These are phyloP conservation scores for Acronicta aceris DNA, from an alignment of 2,888 invertebrate genomes.

Conservation along the genomic window DNA sequence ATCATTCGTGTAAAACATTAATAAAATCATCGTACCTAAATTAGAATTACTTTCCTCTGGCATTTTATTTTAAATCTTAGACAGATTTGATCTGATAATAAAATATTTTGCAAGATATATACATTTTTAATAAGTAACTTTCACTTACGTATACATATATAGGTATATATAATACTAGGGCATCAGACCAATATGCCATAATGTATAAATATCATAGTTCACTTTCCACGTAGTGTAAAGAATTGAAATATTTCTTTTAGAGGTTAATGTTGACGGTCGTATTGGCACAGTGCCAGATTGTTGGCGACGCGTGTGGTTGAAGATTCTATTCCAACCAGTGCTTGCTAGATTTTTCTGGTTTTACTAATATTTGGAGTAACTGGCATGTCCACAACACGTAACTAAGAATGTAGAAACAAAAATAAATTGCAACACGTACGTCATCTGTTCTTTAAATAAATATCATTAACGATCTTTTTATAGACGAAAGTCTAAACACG, in stretches of 20 bases:
- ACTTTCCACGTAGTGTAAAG: constrained; percentile 50
- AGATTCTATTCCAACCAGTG: constrained; percentile 60
- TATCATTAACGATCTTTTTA: constrained; percentile 4
- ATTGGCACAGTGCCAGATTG: constrained; percentile 64
- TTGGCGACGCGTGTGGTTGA: constrained; percentile 61
- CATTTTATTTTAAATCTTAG: no score
- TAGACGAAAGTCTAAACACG: neutral
- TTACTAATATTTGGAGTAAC: constrained; percentile 24
- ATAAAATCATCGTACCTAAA: no score
- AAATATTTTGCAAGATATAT: no score
- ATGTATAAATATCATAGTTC: no score
- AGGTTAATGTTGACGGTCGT: constrained; percentile 64
- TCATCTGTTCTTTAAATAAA: constrained; percentile 5
- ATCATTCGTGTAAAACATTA: no score
- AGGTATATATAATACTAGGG: no score
- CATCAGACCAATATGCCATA: neutral
- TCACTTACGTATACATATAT: no score
- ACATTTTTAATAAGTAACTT: no score
- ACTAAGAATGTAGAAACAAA: constrained; percentile 15
- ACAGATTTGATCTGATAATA: no score
- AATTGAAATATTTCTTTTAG: constrained; percentile 59
- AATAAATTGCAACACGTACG: neutral
- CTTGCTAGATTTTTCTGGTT: constrained; percentile 54
- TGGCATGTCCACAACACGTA: constrained; percentile 12
- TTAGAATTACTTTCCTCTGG: no score